phyloP scores from a whole-genome alignment of 2,797 vertebrate genomes.

The Pristis pectinata region DNA sequence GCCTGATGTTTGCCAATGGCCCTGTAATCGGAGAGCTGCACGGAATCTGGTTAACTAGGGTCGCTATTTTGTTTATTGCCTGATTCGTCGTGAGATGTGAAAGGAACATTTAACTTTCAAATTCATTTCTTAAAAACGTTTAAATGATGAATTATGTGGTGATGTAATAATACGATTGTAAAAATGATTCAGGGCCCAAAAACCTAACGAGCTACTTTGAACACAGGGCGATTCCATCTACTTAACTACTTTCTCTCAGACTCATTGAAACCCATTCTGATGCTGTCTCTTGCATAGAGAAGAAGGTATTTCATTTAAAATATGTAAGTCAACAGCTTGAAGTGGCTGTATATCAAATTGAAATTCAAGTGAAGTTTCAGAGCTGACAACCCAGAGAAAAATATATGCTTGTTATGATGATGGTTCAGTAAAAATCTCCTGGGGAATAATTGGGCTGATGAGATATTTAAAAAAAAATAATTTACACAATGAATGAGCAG shows the following conservation, averaged over 20 bases:
- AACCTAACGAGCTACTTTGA: not conserved
- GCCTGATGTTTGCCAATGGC: constrained; percentile 70
- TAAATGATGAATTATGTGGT: not conserved
- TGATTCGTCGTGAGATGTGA: not conserved
- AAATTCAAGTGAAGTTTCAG: not conserved
- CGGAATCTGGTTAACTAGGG: constrained; percentile 71
- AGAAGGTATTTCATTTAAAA: not conserved
- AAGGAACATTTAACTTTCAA: not conserved
- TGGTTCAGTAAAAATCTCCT: not conserved
- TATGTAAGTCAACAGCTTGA: not conserved
- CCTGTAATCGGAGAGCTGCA: constrained; percentile 63
- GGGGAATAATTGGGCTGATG: not conserved
- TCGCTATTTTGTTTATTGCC: constrained; percentile 60
- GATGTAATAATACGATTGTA: not conserved
- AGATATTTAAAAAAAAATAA: no score
- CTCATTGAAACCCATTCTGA: not conserved
- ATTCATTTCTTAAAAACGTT: not conserved
- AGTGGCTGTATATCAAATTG: not conserved
- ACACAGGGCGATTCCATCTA: not conserved
- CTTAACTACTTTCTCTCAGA: not conserved
- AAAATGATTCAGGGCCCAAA: not conserved
- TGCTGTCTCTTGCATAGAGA: not conserved
- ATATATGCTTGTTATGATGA: not conserved
- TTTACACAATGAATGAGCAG: no score
- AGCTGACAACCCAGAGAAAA: not conserved